Percentiles rank a stretch among this genome's conserved stretches.
phyloP scores from a whole-genome alignment of 1,140 invertebrate genomes.

The Stegodyphus mimosarum region DNA sequence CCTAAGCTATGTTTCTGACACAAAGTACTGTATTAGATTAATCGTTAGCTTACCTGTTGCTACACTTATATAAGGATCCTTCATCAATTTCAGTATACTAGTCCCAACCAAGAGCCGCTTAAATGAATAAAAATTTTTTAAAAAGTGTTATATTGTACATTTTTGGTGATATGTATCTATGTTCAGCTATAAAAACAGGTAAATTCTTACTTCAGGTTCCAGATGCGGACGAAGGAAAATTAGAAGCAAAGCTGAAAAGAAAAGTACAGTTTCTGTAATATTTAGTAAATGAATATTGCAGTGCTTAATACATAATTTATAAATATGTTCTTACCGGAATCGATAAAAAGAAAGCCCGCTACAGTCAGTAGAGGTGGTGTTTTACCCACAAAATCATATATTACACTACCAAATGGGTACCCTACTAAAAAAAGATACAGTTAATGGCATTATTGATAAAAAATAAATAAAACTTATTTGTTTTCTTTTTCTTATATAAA shows the following conservation, averaged over 20 bases:
- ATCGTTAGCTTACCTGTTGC: conserved; percentile 68
- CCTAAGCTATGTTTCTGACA: no score
- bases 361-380: conserved; percentile 79
- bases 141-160: no score
- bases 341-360: conserved; percentile 73
- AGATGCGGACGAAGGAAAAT: conserved; percentile 72
- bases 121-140: neutral
- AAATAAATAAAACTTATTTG: no score
- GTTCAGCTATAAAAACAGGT: neutral
- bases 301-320: neutral
- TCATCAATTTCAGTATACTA: conserved; percentile 65
- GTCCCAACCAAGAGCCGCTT: conserved; percentile 30
- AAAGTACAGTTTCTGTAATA: conserved; percentile 68
- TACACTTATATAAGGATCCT: conserved; percentile 73
- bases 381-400: conserved; percentile 81
- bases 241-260: conserved; percentile 70
- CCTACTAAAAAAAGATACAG: conserved; percentile 70
- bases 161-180: neutral
- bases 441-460: no score
- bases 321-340: conserved; percentile 65
- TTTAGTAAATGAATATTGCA: neutral
- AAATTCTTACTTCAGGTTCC: conserved; percentile 69
- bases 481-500: neutral
- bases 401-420: conserved; percentile 81
- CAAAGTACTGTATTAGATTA: no score